phyloP scores from a whole-genome alignment of 2,888 invertebrate species.

The Pseudococcus viburni region DNA sequence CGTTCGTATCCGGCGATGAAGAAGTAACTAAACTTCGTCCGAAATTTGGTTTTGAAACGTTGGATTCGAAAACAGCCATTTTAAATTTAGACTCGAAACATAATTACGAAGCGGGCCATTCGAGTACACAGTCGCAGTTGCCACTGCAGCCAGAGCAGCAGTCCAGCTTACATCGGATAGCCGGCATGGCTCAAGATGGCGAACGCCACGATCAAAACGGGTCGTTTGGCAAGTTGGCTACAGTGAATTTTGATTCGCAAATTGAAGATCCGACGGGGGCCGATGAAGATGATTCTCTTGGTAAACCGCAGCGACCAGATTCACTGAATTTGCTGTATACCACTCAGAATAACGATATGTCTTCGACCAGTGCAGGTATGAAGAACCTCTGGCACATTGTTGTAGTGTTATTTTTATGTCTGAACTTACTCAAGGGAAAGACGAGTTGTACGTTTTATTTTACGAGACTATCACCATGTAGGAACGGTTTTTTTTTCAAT shows the following conservation, averaged over 20 bases:
- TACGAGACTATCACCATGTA: too few species aligned
- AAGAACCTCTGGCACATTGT: too few species aligned
- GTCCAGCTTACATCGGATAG: background rate
- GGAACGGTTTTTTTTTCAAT: too few species aligned
- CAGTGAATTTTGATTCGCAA: background rate
- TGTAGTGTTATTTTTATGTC: too few species aligned
- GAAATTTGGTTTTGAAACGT: background rate
- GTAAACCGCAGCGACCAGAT: slow-evolving; percentile 66
- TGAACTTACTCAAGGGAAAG: too few species aligned
- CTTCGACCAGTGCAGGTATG: slow-evolving; percentile 67
- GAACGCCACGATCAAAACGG: background rate
- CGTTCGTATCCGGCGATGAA: background rate
- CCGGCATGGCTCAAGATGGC: background rate
- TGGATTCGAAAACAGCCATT: background rate
- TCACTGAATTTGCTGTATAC: slow-evolving; percentile 66
- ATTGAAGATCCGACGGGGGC: background rate
- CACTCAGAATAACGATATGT: slow-evolving; percentile 64
- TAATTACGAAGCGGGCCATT: too few species aligned
- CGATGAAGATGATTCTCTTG: background rate
- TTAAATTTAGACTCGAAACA: background rate
- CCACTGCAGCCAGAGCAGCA: background rate
- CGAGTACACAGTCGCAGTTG: background rate
- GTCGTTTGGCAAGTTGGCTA: background rate
- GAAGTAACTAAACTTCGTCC: background rate
- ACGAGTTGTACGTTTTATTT: too few species aligned